These are phyloP conservation scores for Paracentrotus lividus DNA, from an alignment of 53 echinoderm and acorn worm genomes.

Conservation along the genomic window DNA sequence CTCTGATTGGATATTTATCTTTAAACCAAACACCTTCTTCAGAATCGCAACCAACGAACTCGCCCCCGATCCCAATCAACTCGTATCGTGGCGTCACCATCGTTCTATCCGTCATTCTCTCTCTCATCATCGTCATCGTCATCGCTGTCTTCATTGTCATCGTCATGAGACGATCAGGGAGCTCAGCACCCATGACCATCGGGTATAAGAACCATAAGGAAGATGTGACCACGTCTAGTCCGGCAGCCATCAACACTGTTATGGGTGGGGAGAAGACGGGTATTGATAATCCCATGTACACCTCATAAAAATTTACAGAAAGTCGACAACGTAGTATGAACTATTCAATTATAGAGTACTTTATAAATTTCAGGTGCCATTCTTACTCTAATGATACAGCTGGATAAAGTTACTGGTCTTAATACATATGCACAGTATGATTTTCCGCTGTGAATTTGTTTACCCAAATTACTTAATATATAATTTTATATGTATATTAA, in stretches of 20 bases:
- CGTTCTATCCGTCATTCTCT: slow-evolving; percentile 14
- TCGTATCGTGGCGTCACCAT: slow-evolving; percentile 13
- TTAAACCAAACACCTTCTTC: not conserved
- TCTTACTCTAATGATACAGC: not conserved
- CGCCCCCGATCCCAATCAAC: not conserved
- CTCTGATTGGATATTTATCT: too few relatives aligned
- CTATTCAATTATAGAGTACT: too few relatives aligned
- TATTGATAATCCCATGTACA: slow-evolving; percentile 26
- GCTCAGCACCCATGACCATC: not conserved
- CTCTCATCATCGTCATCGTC: not conserved
- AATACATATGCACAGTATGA: too few relatives aligned
- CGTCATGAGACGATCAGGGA: slow-evolving; percentile 27
- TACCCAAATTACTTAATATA: too few relatives aligned
- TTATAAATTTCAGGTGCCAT: too few relatives aligned
- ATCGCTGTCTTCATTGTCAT: not conserved
- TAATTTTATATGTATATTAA: too few relatives aligned
- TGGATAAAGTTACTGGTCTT: too few relatives aligned
- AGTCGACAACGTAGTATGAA: not conserved
- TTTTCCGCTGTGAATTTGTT: too few relatives aligned
- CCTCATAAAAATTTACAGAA: not conserved
- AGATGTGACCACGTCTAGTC: not conserved
- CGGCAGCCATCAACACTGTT: not conserved
- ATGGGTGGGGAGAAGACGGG: not conserved
- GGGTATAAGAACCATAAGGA: slow-evolving; percentile 48
- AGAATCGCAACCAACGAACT: not conserved